phyloP scores from a whole-genome alignment of 2,113 vertebrate species.

The Panthera uncia region DNA sequence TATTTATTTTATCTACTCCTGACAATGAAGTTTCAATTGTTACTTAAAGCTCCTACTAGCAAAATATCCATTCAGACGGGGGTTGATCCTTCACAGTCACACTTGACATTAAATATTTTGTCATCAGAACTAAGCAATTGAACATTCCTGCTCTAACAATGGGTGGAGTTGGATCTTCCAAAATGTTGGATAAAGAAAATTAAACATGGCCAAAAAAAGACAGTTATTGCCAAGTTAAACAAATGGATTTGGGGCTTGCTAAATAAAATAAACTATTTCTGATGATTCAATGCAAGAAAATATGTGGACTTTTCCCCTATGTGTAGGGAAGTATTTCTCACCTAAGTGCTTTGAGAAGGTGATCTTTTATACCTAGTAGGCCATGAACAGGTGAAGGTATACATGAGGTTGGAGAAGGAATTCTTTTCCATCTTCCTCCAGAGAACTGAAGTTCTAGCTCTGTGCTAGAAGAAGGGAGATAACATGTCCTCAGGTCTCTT shows the following conservation, averaged over 20 bases:
- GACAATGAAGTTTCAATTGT: constrained; percentile 63
- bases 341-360: constrained; percentile 25
- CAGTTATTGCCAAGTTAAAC: constrained; percentile 38
- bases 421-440: not conserved
- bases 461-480: not conserved
- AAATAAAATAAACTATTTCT: constrained; percentile 26
- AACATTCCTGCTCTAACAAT: constrained; percentile 9
- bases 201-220: not conserved
- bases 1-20: constrained; percentile 64
- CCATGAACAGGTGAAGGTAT: not conserved
- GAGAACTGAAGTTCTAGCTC: not conserved
- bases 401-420: not conserved
- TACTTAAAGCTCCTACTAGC: constrained; percentile 55
- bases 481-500: not conserved
- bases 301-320: not conserved
- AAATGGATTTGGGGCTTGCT: constrained; percentile 32
- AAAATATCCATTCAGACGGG: constrained; percentile 52
- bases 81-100: constrained; percentile 33
- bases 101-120: constrained; percentile 22
- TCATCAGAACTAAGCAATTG: not conserved
- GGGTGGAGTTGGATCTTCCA: not conserved
- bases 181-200: constrained; percentile 33
- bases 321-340: not conserved
- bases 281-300: not conserved
- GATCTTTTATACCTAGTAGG: not conserved